A percentile compares a stretch with the other conserved stretches of the same genome.
Evolutionary conservation across 2,797 vertebrate genomes (phyloP).

Genomic region (Enteromius fasciolatus): DNA sequence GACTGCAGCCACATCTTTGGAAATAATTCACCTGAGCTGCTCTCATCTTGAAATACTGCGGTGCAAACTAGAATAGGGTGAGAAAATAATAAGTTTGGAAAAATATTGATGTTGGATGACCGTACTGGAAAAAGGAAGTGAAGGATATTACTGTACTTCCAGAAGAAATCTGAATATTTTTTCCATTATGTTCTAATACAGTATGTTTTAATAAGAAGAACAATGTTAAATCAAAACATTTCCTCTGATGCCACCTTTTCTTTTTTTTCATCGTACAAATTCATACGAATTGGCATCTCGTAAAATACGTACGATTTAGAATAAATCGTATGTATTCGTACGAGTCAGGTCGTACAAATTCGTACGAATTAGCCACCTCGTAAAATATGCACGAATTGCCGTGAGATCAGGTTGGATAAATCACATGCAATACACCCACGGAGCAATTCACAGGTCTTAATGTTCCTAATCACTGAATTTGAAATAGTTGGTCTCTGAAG

Average conservation of each 20-base stretch:
- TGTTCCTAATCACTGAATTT: conserved; percentile 18
- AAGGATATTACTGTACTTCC: conserved; percentile 2
- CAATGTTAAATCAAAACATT: conserved; percentile 5
- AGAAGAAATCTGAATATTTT: not conserved
- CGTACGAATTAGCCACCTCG: too few relatives aligned
- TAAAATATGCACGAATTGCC: too few relatives aligned
- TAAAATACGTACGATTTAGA: too few relatives aligned
- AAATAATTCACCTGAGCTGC: not conserved
- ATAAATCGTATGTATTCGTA: too few relatives aligned
- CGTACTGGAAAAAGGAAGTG: conserved; percentile 4
- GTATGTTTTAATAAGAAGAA: conserved; percentile 16
- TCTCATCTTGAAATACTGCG: not conserved
- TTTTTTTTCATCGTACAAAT: too few relatives aligned
- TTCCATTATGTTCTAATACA: not conserved
- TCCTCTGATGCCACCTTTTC: not conserved
- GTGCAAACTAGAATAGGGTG: not conserved
- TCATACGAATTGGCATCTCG: too few relatives aligned
- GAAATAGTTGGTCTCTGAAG: conserved; percentile 17
- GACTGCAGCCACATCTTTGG: not conserved
- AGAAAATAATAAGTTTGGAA: not conserved
- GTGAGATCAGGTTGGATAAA: too few relatives aligned
- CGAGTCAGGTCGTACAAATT: too few relatives aligned
- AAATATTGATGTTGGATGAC: not conserved
- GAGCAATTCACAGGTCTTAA: not conserved
- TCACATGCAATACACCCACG: not conserved